A percentile compares a stretch with the other conserved stretches of the same genome.
Conservation (phyloP, 2,888 invertebrate species). For the Scaptodrosophila latifasciaeformis region DNA sequence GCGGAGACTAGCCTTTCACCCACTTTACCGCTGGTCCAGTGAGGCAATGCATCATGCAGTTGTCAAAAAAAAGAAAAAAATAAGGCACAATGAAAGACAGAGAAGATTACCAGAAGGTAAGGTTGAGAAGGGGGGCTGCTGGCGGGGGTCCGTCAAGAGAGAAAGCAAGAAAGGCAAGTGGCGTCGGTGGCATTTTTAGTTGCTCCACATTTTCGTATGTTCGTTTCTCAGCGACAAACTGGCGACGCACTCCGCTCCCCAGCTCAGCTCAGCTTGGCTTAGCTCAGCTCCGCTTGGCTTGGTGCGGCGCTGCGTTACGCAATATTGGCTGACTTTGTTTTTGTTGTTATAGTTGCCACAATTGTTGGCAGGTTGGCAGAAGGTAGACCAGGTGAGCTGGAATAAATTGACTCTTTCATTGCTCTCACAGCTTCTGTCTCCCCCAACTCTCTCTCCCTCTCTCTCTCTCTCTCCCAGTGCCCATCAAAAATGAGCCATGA, state of each 20-base stretch:
- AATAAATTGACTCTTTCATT: too few relatives aligned
- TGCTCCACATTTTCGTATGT: too few relatives aligned
- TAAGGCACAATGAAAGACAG: neutral
- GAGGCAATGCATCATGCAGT: slow-evolving; percentile 63
- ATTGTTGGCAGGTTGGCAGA: too few relatives aligned
- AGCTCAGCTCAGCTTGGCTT: too few relatives aligned
- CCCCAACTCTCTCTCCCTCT: too few relatives aligned
- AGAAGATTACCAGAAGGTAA: slow-evolving; percentile 1
- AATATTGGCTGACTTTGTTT: slow-evolving; percentile 35
- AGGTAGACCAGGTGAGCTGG: too few relatives aligned
- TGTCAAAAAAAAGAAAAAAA: slow-evolving; percentile 48
- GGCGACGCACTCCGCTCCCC: slow-evolving; percentile 10
- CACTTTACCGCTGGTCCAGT: slow-evolving; percentile 45
- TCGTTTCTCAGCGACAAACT: slow-evolving; percentile 28
- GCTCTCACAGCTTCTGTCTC: too few relatives aligned
- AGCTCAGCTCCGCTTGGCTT: too few relatives aligned
- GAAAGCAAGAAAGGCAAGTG: slow-evolving; percentile 29
- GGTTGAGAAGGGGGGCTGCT: neutral
- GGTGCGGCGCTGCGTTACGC: slow-evolving; percentile 47
- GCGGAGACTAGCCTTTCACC: slow-evolving; percentile 57
- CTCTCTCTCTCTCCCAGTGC: too few relatives aligned
- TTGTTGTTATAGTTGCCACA: slow-evolving; percentile 16
- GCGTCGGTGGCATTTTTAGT: slow-evolving; percentile 15
- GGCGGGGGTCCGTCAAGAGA: neutral
- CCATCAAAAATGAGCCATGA: too few relatives aligned